A percentile compares a stretch with the other conserved stretches of the same genome.
These are phyloP conservation scores for Benitochromis conjunctus DNA, from an alignment of 2,113 vertebrate genomes.

Conservation along the genomic window DNA sequence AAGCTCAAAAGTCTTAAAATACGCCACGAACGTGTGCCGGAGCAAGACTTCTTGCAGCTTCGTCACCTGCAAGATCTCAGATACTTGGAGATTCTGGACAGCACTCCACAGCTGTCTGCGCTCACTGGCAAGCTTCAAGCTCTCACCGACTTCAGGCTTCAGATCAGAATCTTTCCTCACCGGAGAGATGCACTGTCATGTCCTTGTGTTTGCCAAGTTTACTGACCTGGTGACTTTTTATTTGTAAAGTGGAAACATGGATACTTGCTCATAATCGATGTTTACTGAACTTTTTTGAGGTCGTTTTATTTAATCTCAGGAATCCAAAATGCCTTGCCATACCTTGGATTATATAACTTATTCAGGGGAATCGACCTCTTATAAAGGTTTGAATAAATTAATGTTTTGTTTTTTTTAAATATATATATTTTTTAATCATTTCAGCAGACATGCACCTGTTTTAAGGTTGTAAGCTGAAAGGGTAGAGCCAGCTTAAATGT, in stretches of 20 bases:
- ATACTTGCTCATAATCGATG: neutral
- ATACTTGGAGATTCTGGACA: slow-evolving; percentile 43
- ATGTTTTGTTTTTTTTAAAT: neutral
- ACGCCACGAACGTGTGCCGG: neutral
- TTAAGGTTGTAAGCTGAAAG: neutral
- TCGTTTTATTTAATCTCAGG: neutral
- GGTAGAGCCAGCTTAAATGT: neutral
- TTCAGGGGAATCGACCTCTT: neutral
- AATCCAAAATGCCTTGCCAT: neutral
- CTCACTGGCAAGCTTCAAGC: neutral
- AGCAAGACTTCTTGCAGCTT: slow-evolving; percentile 29
- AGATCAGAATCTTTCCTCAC: neutral
- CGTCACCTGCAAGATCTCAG: slow-evolving; percentile 28
- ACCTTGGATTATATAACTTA: neutral
- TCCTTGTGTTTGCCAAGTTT: slow-evolving; percentile 4
- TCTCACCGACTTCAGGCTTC: slow-evolving; percentile 15
- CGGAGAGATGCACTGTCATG: slow-evolving; percentile 25
- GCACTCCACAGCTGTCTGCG: neutral
- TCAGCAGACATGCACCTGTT: neutral
- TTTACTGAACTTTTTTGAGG: neutral
- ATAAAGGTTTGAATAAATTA: neutral
- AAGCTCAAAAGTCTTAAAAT: slow-evolving; percentile 45
- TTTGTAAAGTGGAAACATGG: neutral
- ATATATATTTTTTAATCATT: neutral
- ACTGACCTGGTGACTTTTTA: neutral